phyloP scores from a whole-genome alignment of 2,888 invertebrate genomes.

The Cheilosia soror region DNA sequence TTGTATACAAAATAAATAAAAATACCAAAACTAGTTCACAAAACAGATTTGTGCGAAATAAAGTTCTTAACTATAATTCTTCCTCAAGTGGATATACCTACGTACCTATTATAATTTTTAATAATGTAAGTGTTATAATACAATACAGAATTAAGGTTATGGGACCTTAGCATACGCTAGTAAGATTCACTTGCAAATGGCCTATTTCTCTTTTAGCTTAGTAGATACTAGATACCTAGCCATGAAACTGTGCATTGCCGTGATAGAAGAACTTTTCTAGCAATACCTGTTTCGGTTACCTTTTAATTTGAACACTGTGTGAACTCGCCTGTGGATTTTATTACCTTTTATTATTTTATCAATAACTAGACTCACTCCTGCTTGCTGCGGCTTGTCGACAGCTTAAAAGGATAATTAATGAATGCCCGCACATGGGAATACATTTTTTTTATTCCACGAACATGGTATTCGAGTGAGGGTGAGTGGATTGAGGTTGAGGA shows the following conservation, averaged over 20 bases:
- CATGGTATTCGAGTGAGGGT: neutral
- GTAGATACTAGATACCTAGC: neutral
- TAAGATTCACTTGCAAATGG: slow-evolving; percentile 19
- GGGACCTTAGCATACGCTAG: neutral
- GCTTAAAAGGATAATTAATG: slow-evolving; percentile 58
- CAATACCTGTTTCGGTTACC: slow-evolving; percentile 50
- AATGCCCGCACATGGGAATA: slow-evolving; percentile 8
- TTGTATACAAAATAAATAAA: slow-evolving; percentile 11
- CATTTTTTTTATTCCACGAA: neutral
- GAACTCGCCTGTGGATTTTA: slow-evolving; percentile 30
- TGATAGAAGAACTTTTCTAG: neutral
- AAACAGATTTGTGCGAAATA: slow-evolving; percentile 2
- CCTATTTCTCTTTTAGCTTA: slow-evolving; percentile 25
- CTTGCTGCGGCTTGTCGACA: slow-evolving; percentile 37
- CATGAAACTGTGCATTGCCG: neutral
- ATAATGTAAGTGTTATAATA: slow-evolving; percentile 34
- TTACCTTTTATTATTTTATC: slow-evolving; percentile 36
- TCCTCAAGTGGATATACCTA: slow-evolving; percentile 31
- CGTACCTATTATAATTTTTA: neutral
- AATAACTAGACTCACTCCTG: slow-evolving; percentile 10
- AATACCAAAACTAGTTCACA: slow-evolving; percentile 45
- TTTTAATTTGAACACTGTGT: neutral
- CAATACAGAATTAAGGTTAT: neutral
- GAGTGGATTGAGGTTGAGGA: slow-evolving; percentile 23
- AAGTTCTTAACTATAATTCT: neutral